phyloP scores from a whole-genome alignment of 2,888 invertebrate genomes.

The Cosmopolites sordidus region DNA sequence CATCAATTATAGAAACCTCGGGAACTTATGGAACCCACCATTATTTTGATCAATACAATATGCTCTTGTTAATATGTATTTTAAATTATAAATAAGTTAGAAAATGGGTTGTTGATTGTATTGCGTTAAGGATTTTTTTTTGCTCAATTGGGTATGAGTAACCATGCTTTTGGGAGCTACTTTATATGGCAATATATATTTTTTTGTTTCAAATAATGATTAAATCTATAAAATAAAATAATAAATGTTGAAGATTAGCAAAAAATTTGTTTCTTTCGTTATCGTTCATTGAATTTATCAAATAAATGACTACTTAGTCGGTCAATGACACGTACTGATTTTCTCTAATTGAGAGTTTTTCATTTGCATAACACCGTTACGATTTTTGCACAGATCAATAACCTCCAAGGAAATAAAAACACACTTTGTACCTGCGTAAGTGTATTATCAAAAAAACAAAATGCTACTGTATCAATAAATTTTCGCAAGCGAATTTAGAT shows the following conservation, averaged over 20 bases:
- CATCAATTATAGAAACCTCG: no score
- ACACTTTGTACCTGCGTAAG: background rate
- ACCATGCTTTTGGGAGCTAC: no score
- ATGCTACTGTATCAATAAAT: conserved; percentile 1
- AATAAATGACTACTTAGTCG: background rate
- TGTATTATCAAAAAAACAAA: conserved; percentile 1
- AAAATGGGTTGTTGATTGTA: no score
- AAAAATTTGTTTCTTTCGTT: background rate
- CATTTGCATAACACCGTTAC: background rate
- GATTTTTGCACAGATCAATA: conserved; percentile 1
- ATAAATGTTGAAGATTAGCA: background rate
- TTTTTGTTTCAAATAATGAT: no score
- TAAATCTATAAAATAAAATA: no score
- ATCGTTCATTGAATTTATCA: background rate
- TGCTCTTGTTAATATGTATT: no score
- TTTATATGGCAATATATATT: no score
- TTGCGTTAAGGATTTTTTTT: no score
- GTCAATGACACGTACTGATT: conserved; percentile 1
- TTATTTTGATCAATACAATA: no score
- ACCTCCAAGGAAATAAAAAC: background rate
- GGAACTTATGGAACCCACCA: no score
- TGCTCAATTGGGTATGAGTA: no score
- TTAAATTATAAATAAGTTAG: no score
- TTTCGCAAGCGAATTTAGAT: background rate
- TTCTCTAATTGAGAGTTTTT: background rate